Conservation (phyloP, 1,140 invertebrate species). For the Aricia agestis region DNA sequence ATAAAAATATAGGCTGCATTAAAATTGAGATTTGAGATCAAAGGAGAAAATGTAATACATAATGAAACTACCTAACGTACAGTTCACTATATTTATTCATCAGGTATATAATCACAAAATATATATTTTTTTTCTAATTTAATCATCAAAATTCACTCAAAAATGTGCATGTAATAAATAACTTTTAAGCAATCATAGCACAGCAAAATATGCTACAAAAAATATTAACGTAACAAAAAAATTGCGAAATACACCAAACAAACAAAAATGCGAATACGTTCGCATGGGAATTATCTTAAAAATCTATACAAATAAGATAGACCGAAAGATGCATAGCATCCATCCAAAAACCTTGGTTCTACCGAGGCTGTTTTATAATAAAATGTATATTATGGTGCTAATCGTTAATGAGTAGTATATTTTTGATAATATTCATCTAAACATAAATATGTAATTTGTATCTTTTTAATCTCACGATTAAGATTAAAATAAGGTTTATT, state of each 20-base stretch:
- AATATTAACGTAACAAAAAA: background rate
- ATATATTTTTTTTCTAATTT: background rate
- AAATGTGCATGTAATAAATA: background rate
- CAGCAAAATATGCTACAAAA: background rate
- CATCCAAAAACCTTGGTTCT: background rate
- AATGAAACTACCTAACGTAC: background rate
- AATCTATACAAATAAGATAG: too few relatives aligned
- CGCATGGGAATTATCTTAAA: too few relatives aligned
- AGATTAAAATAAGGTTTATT: conserved; percentile 1
- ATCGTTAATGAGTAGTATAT: conserved; percentile 3
- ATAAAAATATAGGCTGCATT: background rate
- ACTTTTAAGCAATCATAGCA: background rate
- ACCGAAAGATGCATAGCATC: too few relatives aligned
- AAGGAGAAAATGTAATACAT: background rate
- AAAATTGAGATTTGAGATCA: background rate
- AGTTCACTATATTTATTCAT: background rate
- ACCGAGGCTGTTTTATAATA: background rate
- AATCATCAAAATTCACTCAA: background rate
- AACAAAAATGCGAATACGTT: background rate
- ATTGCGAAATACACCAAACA: background rate
- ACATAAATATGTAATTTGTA: background rate
- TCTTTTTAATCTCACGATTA: background rate
- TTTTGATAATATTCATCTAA: background rate
- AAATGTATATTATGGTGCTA: background rate
- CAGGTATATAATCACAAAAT: conserved; percentile 9